Base-by-base conservation (phyloP, 2,888 invertebrate genomes). In the Stenoptilia bipunctidactyla region DNA sequence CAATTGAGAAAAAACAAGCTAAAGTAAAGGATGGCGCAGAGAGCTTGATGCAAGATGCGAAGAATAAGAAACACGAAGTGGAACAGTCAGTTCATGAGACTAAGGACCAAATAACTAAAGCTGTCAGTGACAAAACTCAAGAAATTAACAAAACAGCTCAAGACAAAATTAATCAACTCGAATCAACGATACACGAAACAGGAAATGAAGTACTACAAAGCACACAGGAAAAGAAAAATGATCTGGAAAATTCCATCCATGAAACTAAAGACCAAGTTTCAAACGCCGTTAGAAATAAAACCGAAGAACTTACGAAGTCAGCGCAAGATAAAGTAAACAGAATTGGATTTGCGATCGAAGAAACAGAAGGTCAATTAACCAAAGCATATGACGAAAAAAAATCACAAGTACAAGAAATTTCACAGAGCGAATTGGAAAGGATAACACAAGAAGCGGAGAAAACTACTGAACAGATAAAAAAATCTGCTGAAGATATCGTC, bases 401-500 rank as follows among this genome's bases (percentile, higher is more conserved):
- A 49, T 56, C 58, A 36, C 55, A 60, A 36, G 51, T 74, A 35
- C 56, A 68, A 52, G 50, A 48, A 13, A 56, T 51, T 35, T 55
- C 57, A 5, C 53, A 52, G 36, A 64, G 55, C n/a, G 66, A 82
- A 56, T 43, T 82, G 14, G 73, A 72, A 34, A 70, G 69, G 53
- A 79, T 83, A 69, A 66, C 71, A 43, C 66, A 73, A 48, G 79
- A 83, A 49, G 82, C 82, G 2, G 74, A 79, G 60, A 52, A 62
- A 20, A 67, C 82, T 0, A 79, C 82, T 0, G 75, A 83, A n/a
- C 66, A 80, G 53, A 82, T 83, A 34, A 80, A 73, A 46, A 69
- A 69, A 56, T 57, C 72, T 0, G 80, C 80, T 1, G 79, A 80
- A 52, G 71, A 74, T 8, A 61, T 69, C 33, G 48, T 77, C 20